phyloP scores from a whole-genome alignment of 2,888 invertebrate genomes.

The Trissolcus brochymenae region DNA sequence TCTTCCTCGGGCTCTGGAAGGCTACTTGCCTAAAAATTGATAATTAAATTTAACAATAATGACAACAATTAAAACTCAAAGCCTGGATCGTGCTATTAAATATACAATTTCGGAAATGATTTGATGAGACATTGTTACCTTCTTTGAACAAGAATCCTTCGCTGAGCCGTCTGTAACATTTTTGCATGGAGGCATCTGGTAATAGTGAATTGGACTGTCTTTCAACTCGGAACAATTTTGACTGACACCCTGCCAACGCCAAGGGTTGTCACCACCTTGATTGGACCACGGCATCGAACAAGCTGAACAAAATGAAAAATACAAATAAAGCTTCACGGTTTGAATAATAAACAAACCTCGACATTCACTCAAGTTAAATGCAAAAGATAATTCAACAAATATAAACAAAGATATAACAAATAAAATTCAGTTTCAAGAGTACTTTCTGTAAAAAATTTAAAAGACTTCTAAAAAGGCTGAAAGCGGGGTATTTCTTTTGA shows the following conservation, averaged over 20 bases:
- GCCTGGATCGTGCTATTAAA: neutral
- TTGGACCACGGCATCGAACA: slow-evolving; percentile 73
- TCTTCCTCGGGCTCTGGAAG: slow-evolving; percentile 80
- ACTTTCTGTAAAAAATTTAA: no score
- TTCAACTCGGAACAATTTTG: slow-evolving; percentile 80
- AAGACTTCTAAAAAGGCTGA: no score
- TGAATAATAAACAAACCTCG: neutral
- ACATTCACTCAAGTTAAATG: neutral
- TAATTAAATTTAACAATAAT: neutral
- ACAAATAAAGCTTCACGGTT: neutral
- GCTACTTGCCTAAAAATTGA: slow-evolving; percentile 60
- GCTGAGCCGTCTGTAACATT: slow-evolving; percentile 60
- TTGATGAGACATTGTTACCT: slow-evolving; percentile 28
- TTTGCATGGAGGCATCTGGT: slow-evolving; percentile 78
- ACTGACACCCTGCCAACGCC: slow-evolving; percentile 75
- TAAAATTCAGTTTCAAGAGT: no score
- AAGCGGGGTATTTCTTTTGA: no score
- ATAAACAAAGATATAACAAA: neutral
- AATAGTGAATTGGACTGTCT: slow-evolving; percentile 80
- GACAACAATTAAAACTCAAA: neutral
- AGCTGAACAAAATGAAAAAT: slow-evolving; percentile 59
- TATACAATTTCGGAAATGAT: neutral
- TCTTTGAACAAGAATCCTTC: slow-evolving; percentile 64
- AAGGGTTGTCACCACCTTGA: slow-evolving; percentile 73
- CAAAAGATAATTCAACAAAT: neutral